A percentile compares a stretch with the other conserved stretches of the same genome.
These are phyloP conservation scores for Corydoras sp. DNA, from an alignment of 2,113 vertebrate species.

Conservation along the genomic window DNA sequence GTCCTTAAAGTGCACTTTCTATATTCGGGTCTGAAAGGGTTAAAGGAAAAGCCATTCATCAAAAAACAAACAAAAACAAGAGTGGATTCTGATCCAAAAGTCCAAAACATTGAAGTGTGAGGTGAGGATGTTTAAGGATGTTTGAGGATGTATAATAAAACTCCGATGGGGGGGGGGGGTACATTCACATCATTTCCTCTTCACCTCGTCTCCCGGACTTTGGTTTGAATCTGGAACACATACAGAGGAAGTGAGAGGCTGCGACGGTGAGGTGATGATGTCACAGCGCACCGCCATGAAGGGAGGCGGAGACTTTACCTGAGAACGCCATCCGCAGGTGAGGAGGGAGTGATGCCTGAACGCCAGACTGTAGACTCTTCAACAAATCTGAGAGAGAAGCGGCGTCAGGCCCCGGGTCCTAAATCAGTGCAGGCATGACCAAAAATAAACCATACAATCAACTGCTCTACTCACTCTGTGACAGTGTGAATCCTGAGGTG, in stretches of 20 bases:
- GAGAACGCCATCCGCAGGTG: constrained; percentile 91
- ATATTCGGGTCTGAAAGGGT: not conserved
- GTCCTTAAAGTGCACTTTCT: not conserved
- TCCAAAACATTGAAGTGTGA: constrained; percentile 9
- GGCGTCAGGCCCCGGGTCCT: no score
- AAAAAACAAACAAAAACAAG: constrained; percentile 3
- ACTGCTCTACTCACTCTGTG: constrained; percentile 59
- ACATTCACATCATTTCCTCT: constrained; percentile 86
- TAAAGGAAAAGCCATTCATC: constrained; percentile 14
- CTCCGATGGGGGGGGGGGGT: constrained; percentile 21
- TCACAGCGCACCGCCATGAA: no score
- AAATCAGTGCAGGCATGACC: no score
- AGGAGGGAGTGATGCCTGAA: constrained; percentile 88
- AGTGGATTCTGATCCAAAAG: constrained; percentile 4
- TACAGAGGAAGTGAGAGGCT: not conserved
- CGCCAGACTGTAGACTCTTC: constrained; percentile 95
- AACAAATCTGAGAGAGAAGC: constrained; percentile 79
- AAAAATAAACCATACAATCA: not conserved
- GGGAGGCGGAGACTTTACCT: constrained; percentile 63
- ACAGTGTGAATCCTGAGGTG: constrained; percentile 70
- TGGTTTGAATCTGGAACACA: constrained; percentile 85
- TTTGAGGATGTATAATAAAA: constrained; percentile 22
- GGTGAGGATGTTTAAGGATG: not conserved
- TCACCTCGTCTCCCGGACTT: constrained; percentile 92
- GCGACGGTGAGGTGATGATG: no score